Percentiles rank a stretch among this genome's conserved stretches.
Conservation (phyloP, 2,797 vertebrate species). For the Kryptolebias ocellatus region DNA sequence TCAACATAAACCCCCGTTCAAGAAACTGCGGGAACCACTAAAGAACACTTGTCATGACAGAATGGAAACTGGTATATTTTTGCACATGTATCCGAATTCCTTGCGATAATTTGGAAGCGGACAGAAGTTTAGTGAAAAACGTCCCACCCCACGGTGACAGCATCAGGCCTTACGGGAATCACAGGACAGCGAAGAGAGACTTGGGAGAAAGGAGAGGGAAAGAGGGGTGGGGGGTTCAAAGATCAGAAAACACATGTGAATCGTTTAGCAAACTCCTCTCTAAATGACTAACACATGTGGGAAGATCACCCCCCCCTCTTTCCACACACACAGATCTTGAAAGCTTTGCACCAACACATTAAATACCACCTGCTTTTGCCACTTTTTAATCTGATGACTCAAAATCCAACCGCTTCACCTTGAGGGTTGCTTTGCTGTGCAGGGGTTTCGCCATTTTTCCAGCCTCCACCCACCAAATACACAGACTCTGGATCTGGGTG, state of each 20-base stretch:
- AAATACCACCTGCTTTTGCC: constrained; percentile 48
- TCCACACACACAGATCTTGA: constrained; percentile 23
- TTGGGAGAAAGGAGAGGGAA: constrained; percentile 44
- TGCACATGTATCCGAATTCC: constrained; percentile 63
- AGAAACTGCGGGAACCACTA: constrained; percentile 55
- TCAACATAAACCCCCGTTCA: constrained; percentile 28
- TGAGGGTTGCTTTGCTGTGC: constrained; percentile 7
- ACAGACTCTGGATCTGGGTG: constrained; percentile 8
- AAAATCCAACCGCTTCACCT: constrained; percentile 18
- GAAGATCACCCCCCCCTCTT: constrained; percentile 44
- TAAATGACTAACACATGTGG: constrained; percentile 86
- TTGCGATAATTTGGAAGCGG: constrained; percentile 53
- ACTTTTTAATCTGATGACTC: constrained; percentile 12
- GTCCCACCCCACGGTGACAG: constrained; percentile 53
- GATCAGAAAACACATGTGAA: constrained; percentile 87
- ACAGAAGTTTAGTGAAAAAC: constrained; percentile 42
- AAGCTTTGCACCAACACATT: constrained; percentile 30
- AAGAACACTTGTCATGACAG: constrained; percentile 51
- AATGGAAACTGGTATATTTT: constrained; percentile 61
- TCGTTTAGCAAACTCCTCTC: constrained; percentile 76
- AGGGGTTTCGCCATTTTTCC: constrained; percentile 17
- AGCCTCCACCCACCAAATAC: constrained; percentile 37
- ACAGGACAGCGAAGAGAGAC: constrained; percentile 45
- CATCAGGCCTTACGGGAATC: constrained; percentile 68
- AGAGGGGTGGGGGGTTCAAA: constrained; percentile 79